Conservation (phyloP, 2,113 vertebrate genomes). For the Ophthalmolycus amberensis region DNA sequence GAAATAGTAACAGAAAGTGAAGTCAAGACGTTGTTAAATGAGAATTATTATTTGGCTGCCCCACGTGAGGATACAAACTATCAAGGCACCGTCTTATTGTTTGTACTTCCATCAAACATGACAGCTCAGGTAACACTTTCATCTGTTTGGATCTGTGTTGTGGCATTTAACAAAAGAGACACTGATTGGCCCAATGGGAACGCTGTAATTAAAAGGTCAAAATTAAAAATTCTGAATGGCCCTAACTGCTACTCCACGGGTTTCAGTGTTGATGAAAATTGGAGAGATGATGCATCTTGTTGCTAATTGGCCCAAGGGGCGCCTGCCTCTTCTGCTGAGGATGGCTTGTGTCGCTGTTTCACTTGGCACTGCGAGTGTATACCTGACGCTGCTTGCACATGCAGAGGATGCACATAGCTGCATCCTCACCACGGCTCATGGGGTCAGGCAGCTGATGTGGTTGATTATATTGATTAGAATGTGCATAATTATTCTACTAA, state of each 20-base stretch:
- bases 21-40: not conserved
- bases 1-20: not conserved
- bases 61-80: not conserved
- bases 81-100: not conserved
- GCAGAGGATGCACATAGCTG: conserved; percentile 14
- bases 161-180: conserved; percentile 59
- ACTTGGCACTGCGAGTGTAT: conserved; percentile 29
- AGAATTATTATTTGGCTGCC: not conserved
- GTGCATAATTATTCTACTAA: conserved; percentile 43
- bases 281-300: conserved; percentile 55
- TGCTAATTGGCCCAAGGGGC: conserved; percentile 53
- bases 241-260: conserved; percentile 54
- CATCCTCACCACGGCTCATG: conserved; percentile 47
- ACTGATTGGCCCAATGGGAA: conserved; percentile 68
- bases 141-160: conserved; percentile 28
- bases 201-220: conserved; percentile 71
- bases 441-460: conserved; percentile 57
- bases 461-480: conserved; percentile 66
- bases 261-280: conserved; percentile 69
- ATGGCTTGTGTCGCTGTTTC: conserved; percentile 24
- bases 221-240: conserved; percentile 50
- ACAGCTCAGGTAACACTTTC: conserved; percentile 34
- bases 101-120: conserved; percentile 12
- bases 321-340: conserved; percentile 28
- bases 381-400: conserved; percentile 15